Base-by-base conservation (phyloP, 1,140 invertebrate species). In the Lasioglossum baleicum region DNA sequence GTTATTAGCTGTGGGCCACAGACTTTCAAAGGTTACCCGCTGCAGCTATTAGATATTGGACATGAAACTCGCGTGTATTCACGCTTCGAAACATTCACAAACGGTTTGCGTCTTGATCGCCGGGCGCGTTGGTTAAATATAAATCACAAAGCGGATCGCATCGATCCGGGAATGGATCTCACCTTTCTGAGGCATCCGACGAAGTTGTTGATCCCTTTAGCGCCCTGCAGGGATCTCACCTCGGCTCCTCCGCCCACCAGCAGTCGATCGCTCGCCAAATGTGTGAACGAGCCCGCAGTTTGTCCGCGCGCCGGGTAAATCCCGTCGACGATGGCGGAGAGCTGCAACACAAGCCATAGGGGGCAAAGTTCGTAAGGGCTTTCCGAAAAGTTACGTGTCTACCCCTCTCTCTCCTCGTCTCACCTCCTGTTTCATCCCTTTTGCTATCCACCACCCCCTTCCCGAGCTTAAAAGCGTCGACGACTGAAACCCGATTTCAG, bases 181-280 rank as follows among this genome's bases (percentile, higher is more conserved):
- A 99, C 98, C 95, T 99, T 98, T 92, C 97, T 96, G 88, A 99
- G 94, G 91, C 98, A 99, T 7, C 98, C 98, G 81, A 98, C 96
- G 90, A 99, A 99, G 93, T 98, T 99, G 88, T 95, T 96, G 90
- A 96, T 96, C 20, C 97, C 96, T 73, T 96, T 95, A n/a, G 97
- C 95, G 0, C 97, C 97, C n/a, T 96, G 95, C 60, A 98, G 92
- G 4, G 95, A 95, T 56, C 95, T 94, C 4, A 96, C 95, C 90
- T 97, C 96, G 42, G 98, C 96, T 22, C 97, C 97, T 3, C 98
- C 98, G 7, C 98, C 98, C 17, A 99, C 96, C 87, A 97, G 97
- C 11, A 98, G 95, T 56, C 96, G 93, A 81, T 96, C 97, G 61
- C 97, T 98, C 15, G 97, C 97, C 80, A 99, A 93, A 94, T 97